phyloP scores from a whole-genome alignment of 2,888 invertebrate genomes.

The Leptodirus hochenwartii region DNA sequence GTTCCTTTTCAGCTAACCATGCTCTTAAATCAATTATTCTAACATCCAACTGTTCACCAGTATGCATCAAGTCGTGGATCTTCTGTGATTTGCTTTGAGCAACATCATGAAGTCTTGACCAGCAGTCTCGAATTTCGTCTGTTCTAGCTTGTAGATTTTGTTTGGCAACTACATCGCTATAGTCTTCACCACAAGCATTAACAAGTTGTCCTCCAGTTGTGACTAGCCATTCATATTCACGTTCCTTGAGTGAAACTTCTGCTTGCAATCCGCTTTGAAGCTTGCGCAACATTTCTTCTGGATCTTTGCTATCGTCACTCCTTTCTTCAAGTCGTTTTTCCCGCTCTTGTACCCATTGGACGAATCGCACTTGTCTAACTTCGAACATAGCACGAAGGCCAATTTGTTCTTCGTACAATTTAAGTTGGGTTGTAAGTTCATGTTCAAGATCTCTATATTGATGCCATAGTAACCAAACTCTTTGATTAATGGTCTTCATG shows the following conservation, averaged over 20 bases:
- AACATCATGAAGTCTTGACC: conserved; percentile 56
- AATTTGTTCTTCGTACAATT: conserved; percentile 54
- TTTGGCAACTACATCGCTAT: conserved; percentile 39
- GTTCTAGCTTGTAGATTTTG: conserved; percentile 34
- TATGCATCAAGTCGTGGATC: conserved; percentile 51
- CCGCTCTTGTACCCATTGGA: conserved; percentile 50
- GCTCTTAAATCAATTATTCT: conserved; percentile 51
- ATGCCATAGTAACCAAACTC: conserved; percentile 59
- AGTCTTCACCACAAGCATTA: conserved; percentile 42
- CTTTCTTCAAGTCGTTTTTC: conserved; percentile 46
- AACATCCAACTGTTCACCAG: conserved; percentile 50
- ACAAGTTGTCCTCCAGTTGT: conserved; percentile 47
- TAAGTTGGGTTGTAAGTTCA: conserved; percentile 51
- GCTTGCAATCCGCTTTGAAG: conserved; percentile 57
- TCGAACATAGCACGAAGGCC: conserved; percentile 55
- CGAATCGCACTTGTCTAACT: conserved; percentile 40
- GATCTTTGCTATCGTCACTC: conserved; percentile 38
- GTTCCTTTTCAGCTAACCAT: conserved; percentile 55
- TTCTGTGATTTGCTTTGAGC: conserved; percentile 46
- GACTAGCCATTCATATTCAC: conserved; percentile 61
- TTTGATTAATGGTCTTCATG: conserved; percentile 61
- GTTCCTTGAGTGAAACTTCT: conserved; percentile 56
- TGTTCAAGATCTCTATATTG: conserved; percentile 68
- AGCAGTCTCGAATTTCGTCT: conserved; percentile 44
- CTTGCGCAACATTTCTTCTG: conserved; percentile 51